These are phyloP conservation scores for Myzus persicae DNA, from an alignment of 1,140 invertebrate species.

Conservation along the genomic window DNA sequence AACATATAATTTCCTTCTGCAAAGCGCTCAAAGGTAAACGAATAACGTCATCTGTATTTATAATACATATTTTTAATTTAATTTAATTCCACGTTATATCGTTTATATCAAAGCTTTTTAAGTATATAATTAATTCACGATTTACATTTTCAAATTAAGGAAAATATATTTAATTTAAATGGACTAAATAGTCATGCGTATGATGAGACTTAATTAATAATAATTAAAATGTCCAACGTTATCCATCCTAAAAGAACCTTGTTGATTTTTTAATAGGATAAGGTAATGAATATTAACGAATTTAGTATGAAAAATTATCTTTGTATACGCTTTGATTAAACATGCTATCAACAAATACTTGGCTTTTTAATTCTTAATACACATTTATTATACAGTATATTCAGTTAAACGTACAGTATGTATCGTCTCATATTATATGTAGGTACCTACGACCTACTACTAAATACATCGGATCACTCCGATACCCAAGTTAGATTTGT, in stretches of 20 bases:
- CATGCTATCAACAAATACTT: neutral
- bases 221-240: neutral
- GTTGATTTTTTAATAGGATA: neutral
- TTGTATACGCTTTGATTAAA: neutral
- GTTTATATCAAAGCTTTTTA: neutral
- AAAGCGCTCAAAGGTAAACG: neutral
- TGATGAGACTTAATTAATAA: neutral
- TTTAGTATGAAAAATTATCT: neutral
- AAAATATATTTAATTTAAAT: conserved; percentile 19
- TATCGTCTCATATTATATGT: neutral
- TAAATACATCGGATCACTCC: too few relatives aligned
- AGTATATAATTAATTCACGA: neutral
- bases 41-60: neutral
- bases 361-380: neutral
- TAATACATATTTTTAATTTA: neutral
- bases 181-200: neutral
- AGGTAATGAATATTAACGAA: neutral
- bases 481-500: neutral
- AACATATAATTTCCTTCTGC: neutral
- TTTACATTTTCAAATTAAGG: conserved; percentile 6
- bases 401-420: too few relatives aligned
- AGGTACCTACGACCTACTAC: too few relatives aligned
- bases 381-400: neutral
- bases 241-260: neutral
- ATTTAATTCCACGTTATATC: neutral